Evolutionary conservation across 2,113 vertebrate genomes (phyloP), one percentile per base, ranked within the genome.

Genomic region (Carassius gibelio): DNA sequence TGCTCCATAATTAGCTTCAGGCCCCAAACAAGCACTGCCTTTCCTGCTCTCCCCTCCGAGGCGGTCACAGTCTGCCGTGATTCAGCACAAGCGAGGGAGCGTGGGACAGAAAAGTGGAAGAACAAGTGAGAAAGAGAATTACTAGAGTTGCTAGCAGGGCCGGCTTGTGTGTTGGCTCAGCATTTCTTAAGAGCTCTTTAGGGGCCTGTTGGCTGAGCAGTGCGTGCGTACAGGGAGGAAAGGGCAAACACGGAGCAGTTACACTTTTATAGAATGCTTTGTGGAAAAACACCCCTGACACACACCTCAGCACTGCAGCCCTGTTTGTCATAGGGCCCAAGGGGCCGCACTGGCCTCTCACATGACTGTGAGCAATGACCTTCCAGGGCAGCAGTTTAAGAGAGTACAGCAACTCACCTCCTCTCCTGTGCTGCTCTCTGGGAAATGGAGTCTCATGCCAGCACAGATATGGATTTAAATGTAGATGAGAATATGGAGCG

Each of bases 231-330:
- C 89, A 74, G 91, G 90, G 93, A 93, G 92, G 91, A 94, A 94
- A 94, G 93, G 94, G 93, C 92, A 95, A 94, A 93, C 90, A 91
- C 91, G 90, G 91, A 89, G 91, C 93, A 92, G 93, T 94, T 94
- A 94, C 93, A 93, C 93, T 95, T 94, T 95, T 95, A 95, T 94
- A 93, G 93, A 94, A 94, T 93, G 93, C 93, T 95, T 94, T 94
- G 93, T 94, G 94, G 92, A 94, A 94, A 95, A 94, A 94, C 93
- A 94, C 94, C 94, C 94, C 93, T 93, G 94, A 94, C 93, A 93
- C 94, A 94, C 92, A 94, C 94, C 93, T 94, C 89, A 84, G 89
- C 84, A 87, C 92, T 91, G 92, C 93, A 94, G 92, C 89, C 89
- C 92, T 82, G 92, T 95, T 93, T 93, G 94, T 95, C 94, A 95